A percentile compares a stretch with the other conserved stretches of the same genome.
Evolutionary conservation across 2,113 vertebrate genomes (phyloP).

Genomic region (Catharus minimus): DNA sequence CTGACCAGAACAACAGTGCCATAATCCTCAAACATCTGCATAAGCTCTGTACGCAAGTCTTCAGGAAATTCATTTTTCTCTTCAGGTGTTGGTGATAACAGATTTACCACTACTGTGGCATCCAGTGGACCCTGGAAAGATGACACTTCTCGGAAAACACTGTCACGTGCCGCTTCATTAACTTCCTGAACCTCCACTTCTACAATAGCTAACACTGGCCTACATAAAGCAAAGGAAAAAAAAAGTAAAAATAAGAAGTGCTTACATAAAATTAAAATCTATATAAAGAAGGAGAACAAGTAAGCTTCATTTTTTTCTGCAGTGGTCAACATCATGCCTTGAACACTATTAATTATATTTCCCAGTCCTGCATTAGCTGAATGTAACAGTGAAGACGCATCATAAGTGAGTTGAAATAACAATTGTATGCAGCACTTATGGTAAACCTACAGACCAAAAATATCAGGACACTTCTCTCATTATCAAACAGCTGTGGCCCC

Average conservation of each 20-base stretch:
- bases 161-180: constrained; percentile 72
- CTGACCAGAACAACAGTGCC: constrained; percentile 79
- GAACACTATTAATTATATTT: not conserved
- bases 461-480: not conserved
- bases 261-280: not conserved
- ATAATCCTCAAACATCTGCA: constrained; percentile 76
- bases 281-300: not conserved
- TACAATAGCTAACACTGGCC: constrained; percentile 81
- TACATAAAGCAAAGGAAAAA: constrained; percentile 34
- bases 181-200: constrained; percentile 83
- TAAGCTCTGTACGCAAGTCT: constrained; percentile 75
- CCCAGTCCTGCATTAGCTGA: not conserved
- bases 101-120: constrained; percentile 76
- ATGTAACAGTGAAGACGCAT: not conserved
- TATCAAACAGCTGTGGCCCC: not conserved
- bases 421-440: not conserved
- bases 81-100: constrained; percentile 67
- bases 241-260: not conserved
- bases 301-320: not conserved
- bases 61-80: constrained; percentile 79
- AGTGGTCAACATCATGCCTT: not conserved
- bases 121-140: constrained; percentile 81
- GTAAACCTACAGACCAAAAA: not conserved
- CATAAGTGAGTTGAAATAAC: not conserved
- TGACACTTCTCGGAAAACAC: constrained; percentile 79